A percentile compares a stretch with the other conserved stretches of the same genome.
Conservation (phyloP, 2,888 invertebrate species). For the Drosophila macrospina region DNA sequence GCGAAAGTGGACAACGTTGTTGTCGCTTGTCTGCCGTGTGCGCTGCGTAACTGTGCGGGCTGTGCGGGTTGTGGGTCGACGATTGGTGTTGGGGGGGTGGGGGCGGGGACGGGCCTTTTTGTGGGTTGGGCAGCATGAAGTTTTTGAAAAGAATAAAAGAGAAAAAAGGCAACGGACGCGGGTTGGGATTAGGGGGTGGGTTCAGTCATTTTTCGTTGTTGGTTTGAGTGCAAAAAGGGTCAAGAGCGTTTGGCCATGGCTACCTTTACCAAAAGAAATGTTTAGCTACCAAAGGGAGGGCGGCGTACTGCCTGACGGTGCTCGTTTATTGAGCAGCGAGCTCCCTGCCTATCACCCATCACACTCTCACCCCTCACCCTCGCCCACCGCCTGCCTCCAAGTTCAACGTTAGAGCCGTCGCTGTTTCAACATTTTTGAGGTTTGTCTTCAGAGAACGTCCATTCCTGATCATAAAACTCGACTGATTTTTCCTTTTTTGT, state of each 20-base stretch:
- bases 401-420: slow-evolving; percentile 55
- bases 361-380: background rate
- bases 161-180: slow-evolving; percentile 34
- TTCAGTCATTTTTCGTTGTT: slow-evolving; percentile 42
- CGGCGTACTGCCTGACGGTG: slow-evolving; percentile 28
- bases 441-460: slow-evolving; percentile 40
- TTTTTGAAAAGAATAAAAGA: slow-evolving; percentile 70
- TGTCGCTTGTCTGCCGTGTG: slow-evolving; percentile 74
- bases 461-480: slow-evolving; percentile 62
- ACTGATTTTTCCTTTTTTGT: slow-evolving; percentile 49
- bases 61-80: slow-evolving; percentile 19
- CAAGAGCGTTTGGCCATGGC: slow-evolving; percentile 66
- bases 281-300: slow-evolving; percentile 29
- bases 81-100: background rate
- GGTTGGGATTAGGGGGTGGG: slow-evolving; percentile 9
- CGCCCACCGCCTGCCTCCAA: slow-evolving; percentile 4
- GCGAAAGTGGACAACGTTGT: slow-evolving; percentile 79
- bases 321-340: slow-evolving; percentile 59
- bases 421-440: slow-evolving; percentile 52
- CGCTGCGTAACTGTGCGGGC: slow-evolving; percentile 31
- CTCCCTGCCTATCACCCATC: background rate
- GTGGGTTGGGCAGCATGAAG: slow-evolving; percentile 66
- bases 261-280: slow-evolving; percentile 61
- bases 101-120: slow-evolving; percentile 1
- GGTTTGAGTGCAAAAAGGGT: slow-evolving; percentile 72